A percentile compares a stretch with the other conserved stretches of the same genome.
Evolutionary conservation across 1,140 invertebrate genomes (phyloP).

Genomic region (Conus betulinus): DNA sequence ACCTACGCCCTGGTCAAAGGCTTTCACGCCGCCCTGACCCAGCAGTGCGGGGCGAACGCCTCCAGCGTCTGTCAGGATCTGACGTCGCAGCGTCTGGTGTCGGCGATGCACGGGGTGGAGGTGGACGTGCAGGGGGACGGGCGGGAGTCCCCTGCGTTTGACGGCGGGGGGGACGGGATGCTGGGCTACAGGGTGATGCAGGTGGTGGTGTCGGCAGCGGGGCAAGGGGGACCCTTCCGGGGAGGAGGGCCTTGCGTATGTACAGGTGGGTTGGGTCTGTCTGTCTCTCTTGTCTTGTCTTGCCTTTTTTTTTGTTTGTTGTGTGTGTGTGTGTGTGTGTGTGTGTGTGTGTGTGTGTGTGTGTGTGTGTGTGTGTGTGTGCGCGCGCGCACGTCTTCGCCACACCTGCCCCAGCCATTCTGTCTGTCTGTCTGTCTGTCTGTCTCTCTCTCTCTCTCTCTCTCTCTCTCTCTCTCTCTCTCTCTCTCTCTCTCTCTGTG

Average conservation of each 20-base stretch:
- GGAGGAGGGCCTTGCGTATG: neutral
- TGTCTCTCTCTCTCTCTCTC: neutral
- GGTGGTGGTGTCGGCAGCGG: neutral
- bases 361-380: neutral
- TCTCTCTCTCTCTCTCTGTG: neutral
- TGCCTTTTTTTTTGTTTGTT: neutral
- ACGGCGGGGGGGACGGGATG: constrained; percentile 16
- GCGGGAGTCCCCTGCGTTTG: neutral
- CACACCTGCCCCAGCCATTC: neutral
- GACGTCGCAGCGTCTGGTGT: neutral
- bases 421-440: neutral
- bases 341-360: no score
- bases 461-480: neutral
- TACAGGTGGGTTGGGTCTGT: neutral
- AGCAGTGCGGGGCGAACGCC: neutral
- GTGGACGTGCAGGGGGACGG: constrained; percentile 4
- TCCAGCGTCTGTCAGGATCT: neutral
- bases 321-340: no score
- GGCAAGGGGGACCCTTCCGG: neutral
- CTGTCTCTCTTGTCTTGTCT: neutral
- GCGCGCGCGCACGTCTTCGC: neutral
- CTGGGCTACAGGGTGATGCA: constrained; percentile 23
- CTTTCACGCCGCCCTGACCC: neutral
- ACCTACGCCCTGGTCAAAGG: constrained; percentile 4
- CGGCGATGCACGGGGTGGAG: neutral